Percentiles rank a stretch among this genome's conserved stretches.
These are phyloP conservation scores for Zaprionus obscuricornis DNA, from an alignment of 2,888 invertebrate genomes.

Conservation along the genomic window DNA sequence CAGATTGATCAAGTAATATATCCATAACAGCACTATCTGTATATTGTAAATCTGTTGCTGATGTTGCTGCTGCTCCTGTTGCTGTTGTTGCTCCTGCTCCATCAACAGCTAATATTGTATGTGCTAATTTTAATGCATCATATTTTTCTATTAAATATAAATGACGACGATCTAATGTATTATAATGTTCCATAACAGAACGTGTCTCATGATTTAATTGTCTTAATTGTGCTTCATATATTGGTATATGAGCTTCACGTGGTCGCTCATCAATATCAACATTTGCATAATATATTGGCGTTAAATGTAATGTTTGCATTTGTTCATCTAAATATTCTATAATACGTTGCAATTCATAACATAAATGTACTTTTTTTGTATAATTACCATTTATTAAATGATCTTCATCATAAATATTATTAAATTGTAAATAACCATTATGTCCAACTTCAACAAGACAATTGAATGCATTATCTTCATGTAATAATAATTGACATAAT, in stretches of 20 bases:
- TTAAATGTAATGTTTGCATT: slow-evolving; percentile 47
- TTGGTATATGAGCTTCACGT: slow-evolving; percentile 46
- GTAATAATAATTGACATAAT: slow-evolving; percentile 73
- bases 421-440: slow-evolving; percentile 76
- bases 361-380: slow-evolving; percentile 51
- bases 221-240: slow-evolving; percentile 49
- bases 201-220: slow-evolving; percentile 48
- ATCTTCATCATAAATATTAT: slow-evolving; percentile 61
- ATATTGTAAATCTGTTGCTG: slow-evolving; percentile 53
- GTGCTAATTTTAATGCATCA: slow-evolving; percentile 58
- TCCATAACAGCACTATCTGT: slow-evolving; percentile 59
- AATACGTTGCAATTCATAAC: slow-evolving; percentile 66
- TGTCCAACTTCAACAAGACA: slow-evolving; percentile 76
- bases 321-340: slow-evolving; percentile 54
- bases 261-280: slow-evolving; percentile 64
- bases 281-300: slow-evolving; percentile 48
- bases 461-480: slow-evolving; percentile 76
- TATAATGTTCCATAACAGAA: slow-evolving; percentile 52
- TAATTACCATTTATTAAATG: slow-evolving; percentile 58
- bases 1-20: slow-evolving; percentile 65
- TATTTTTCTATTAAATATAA: slow-evolving; percentile 56
- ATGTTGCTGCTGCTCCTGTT: too few species aligned
- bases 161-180: slow-evolving; percentile 40
- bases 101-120: slow-evolving; percentile 57
- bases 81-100: slow-evolving; percentile 24